Percentiles rank a stretch among this genome's conserved stretches.
phyloP scores from a whole-genome alignment of 2,113 vertebrate genomes.

The Notarius lentiginosus region DNA sequence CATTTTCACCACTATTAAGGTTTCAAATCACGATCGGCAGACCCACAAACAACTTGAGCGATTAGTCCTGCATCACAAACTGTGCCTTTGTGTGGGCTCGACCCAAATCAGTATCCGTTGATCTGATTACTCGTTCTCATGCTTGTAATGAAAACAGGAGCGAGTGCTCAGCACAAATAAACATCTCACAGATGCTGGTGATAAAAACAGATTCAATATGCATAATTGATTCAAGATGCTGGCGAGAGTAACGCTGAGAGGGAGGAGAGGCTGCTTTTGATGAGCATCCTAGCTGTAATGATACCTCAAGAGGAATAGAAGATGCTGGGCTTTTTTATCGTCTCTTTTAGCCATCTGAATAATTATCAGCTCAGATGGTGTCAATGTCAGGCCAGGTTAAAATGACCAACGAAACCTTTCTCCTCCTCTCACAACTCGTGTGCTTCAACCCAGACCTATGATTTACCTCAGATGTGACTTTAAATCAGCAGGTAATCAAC shows the following conservation, averaged over 20 bases:
- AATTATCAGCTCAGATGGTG: conserved; percentile 43
- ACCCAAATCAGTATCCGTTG: conserved; percentile 4
- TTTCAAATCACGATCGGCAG: background rate
- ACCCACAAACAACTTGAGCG: background rate
- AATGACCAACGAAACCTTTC: background rate
- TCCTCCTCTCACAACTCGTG: background rate
- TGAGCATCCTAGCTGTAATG: conserved; percentile 42
- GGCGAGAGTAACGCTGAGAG: conserved; percentile 11
- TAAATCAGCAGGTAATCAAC: conserved; percentile 46
- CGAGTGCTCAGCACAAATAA: conserved; percentile 32
- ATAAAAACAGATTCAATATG: conserved; percentile 48
- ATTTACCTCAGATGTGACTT: conserved; percentile 35
- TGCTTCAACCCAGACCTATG: conserved; percentile 20
- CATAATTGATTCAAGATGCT: conserved; percentile 54
- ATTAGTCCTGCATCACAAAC: background rate
- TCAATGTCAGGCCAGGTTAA: conserved; percentile 40
- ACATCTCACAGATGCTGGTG: conserved; percentile 46
- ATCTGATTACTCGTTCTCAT: conserved; percentile 29
- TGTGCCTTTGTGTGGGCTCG: background rate
- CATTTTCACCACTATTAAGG: too few species aligned
- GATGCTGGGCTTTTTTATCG: background rate
- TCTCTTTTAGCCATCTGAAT: conserved; percentile 1
- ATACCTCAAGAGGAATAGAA: conserved; percentile 30
- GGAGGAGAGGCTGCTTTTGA: conserved; percentile 17
- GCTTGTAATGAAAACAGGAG: conserved; percentile 40